Base-by-base conservation (phyloP, 37 sponge, comb jelly and placozoan genomes). In the Cliona cf. orientalis region DNA sequence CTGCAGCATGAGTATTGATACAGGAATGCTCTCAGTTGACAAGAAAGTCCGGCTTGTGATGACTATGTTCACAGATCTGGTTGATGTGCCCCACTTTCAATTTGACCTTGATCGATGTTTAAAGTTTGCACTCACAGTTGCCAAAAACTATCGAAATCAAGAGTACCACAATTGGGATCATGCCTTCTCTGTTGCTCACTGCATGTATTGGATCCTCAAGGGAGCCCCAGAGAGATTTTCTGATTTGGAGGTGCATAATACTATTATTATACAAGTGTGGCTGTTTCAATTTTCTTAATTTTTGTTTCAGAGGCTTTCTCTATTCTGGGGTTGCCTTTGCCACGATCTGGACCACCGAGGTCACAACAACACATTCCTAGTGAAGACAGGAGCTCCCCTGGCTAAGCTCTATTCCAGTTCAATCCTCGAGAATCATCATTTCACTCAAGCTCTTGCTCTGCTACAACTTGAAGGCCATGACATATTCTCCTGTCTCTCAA, bases 101-200 rank as follows among this genome's bases (percentile, higher is more conserved):
- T 85, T 60, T 25, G 28, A 71, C 39, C 36, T 34, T 23, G 71
- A 75, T 31, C 41, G 33, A 0, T 32, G 85, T 12, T 69, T 91
- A 36, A 38, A 62, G 32, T 91, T 91, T 45, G 22, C 80, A 3
- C 46, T 81, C 58, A 85, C 86, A 0, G 82, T 85, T 37, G 42
- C 81, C 33, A 90, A 83, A 70, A 78, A 81, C 85, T 94, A 94
- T 38, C 91, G 87, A 31, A 34, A 69, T 14, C 77, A 86, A 0
- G 69, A 83, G 29, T 94, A 94, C 55, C 94, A 94, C 69, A 94
- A 94, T 55, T 94, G 94, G 94, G 71, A 87, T 43, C 94, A 94
- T 64, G 94, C 84, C 23, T 87, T 94, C 57, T 84, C 58, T 46
- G 91, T 90, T 33, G 91, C 91, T 9, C 87, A 94, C 61, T 78